phyloP scores from a whole-genome alignment of 2,113 vertebrate genomes.

The Myxocyprinus asiaticus region DNA sequence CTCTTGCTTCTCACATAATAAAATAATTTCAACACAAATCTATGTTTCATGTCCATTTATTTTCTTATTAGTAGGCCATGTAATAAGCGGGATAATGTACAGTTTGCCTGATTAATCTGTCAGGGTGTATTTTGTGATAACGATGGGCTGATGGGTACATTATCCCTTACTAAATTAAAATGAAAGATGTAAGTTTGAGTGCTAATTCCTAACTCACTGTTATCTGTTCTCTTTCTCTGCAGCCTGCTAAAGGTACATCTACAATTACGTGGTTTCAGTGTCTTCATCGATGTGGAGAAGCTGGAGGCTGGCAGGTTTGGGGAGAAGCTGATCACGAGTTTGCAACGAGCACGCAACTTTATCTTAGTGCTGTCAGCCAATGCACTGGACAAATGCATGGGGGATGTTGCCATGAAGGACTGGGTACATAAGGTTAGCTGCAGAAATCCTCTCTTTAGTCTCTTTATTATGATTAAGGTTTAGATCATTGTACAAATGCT shows the following conservation, averaged over 20 bases:
- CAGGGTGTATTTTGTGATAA: too few species aligned
- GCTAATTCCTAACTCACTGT: background rate
- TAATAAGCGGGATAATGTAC: too few species aligned
- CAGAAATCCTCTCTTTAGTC: too few species aligned
- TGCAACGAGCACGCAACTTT: constrained; percentile 88
- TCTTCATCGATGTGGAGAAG: constrained; percentile 98
- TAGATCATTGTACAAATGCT: constrained; percentile 2
- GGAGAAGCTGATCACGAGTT: constrained; percentile 91
- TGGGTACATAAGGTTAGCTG: constrained; percentile 94
- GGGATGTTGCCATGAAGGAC: constrained; percentile 86
- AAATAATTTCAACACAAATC: too few species aligned
- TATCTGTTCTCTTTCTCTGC: background rate
- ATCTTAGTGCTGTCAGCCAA: constrained; percentile 89
- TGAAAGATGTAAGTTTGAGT: too few species aligned
- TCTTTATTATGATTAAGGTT: too few species aligned
- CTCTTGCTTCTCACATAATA: too few species aligned
- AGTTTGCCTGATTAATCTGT: too few species aligned
- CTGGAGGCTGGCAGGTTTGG: constrained; percentile 94
- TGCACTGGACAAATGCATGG: constrained; percentile 92
- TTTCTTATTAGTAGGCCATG: too few species aligned
- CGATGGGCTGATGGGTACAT: too few species aligned
- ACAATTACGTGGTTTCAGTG: constrained; percentile 91
- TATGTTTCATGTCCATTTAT: too few species aligned
- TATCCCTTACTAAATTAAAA: too few species aligned
- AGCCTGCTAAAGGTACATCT: constrained; percentile 97